phyloP scores from a whole-genome alignment of 1,140 invertebrate species.

The Pseudoatta argentina region DNA sequence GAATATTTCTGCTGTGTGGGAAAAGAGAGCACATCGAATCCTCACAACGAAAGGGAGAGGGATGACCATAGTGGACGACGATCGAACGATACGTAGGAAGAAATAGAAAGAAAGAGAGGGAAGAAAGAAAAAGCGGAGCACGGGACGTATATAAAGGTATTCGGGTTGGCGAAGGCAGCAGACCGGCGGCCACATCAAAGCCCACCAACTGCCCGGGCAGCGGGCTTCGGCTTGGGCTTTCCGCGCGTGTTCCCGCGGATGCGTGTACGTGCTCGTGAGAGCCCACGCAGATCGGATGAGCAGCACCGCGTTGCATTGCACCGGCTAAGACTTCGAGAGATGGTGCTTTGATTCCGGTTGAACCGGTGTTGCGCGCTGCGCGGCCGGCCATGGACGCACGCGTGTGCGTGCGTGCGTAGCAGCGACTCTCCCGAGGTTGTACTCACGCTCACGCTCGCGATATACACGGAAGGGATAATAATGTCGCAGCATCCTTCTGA shows the following conservation, averaged over 20 bases:
- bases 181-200: constrained; percentile 82
- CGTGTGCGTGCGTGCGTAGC: constrained; percentile 66
- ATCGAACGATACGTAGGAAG: constrained; percentile 15
- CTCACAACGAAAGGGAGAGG: neutral
- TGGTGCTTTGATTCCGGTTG: constrained; percentile 79
- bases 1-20: neutral
- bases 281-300: constrained; percentile 46
- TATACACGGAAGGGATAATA: constrained; percentile 72
- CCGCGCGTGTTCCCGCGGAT: constrained; percentile 65
- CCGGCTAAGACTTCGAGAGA: constrained; percentile 52
- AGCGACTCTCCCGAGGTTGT: constrained; percentile 50
- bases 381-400: constrained; percentile 58
- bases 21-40: constrained; percentile 29
- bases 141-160: constrained; percentile 76
- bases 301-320: constrained; percentile 8
- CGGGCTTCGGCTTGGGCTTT: constrained; percentile 74
- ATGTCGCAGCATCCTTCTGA: constrained; percentile 72
- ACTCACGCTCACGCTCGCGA: constrained; percentile 38
- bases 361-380: constrained; percentile 75
- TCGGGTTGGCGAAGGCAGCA: constrained; percentile 80
- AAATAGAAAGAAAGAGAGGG: constrained; percentile 51
- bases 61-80: constrained; percentile 6
- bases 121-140: constrained; percentile 50
- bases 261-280: constrained; percentile 70
- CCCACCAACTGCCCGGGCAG: constrained; percentile 77